Base-by-base conservation (phyloP, 1,140 invertebrate genomes). In the Episyrphus balteatus region DNA sequence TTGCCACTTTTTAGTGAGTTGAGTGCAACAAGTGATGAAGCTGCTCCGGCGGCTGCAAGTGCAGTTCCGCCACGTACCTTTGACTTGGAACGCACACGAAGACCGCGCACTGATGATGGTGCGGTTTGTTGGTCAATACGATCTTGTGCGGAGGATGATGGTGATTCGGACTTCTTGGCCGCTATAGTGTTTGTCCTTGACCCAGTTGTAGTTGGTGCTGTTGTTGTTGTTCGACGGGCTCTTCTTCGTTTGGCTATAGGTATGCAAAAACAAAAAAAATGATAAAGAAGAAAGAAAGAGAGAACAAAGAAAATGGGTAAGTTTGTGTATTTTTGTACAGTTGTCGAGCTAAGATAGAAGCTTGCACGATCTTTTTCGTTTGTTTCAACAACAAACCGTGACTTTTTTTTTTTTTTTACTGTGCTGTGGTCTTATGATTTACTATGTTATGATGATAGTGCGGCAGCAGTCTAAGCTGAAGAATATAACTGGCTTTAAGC, bases 71-170 rank as follows among this genome's bases (percentile, higher is more conserved):
- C 71, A 51, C 79, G 71, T 52, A 61, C 26, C 50, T 66, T 43
- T 18, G 62, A 62, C 58, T 81, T 74, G 38, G 78, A 71, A 55
- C 80, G 75, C n/a, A 85, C 73, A 57, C 83, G 80, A 37, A 82
- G 80, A 67, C 76, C 76, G 67, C 78, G 78, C 62, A 73, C 50
- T n/a, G 60, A 58, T 5, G 46, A 47, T 11, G 61, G 55, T 12
- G 56, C 53, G 8, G 77, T 73, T 53, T 78, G 75, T 74, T 86
- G 75, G 70, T 86, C 76, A 61, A 71, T 58, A 61, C 69, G 52
- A 69, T 69, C 64, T 70, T 61, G 61, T n/a, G 57, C 62, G 41
- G 55, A 59, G 37, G 52, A 52, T 38, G 37, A 55, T 50, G 19
- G 39, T 15, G 7, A 65, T 58, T 3, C 21, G 60, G 53, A 63